phyloP scores from a whole-genome alignment of 2,888 invertebrate species.

The Rotaria magnacalcarata region DNA sequence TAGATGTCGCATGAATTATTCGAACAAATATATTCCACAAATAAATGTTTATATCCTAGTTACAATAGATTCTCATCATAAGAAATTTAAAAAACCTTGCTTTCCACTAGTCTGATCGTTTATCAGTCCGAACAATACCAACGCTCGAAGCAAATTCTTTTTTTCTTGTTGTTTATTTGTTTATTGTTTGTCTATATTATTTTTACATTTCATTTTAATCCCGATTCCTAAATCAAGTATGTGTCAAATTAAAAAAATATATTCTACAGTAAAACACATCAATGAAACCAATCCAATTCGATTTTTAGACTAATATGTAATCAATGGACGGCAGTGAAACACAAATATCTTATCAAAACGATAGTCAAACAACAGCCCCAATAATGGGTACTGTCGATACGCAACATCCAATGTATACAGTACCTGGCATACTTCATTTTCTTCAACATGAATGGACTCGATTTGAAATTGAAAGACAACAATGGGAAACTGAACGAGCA shows the following conservation, averaged over 20 bases:
- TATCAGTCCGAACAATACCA: too few relatives aligned
- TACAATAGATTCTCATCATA: neutral
- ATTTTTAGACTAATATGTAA: neutral
- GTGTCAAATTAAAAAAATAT: too few relatives aligned
- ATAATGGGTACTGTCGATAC: neutral
- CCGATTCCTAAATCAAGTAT: too few relatives aligned
- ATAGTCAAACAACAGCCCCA: neutral
- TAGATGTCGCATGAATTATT: conserved; percentile 10
- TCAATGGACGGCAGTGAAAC: neutral
- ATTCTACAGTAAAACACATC: too few relatives aligned
- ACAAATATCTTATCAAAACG: neutral
- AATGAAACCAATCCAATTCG: neutral
- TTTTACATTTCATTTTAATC: too few relatives aligned
- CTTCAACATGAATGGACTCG: conserved; percentile 99
- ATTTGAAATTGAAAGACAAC: conserved; percentile 96
- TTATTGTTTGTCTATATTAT: too few relatives aligned
- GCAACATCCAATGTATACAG: conserved; percentile 29
- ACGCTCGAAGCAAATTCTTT: too few relatives aligned
- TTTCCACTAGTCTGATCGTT: neutral
- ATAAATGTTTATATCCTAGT: conserved; percentile 22
- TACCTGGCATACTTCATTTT: conserved; percentile 97
- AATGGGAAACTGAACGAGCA: conserved; percentile 99
- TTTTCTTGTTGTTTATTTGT: too few relatives aligned
- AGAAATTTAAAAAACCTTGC: neutral
- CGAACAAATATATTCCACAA: neutral